These are phyloP conservation scores for Steinernema khuongi DNA, from an alignment of 1,140 invertebrate species.

Conservation along the genomic window DNA sequence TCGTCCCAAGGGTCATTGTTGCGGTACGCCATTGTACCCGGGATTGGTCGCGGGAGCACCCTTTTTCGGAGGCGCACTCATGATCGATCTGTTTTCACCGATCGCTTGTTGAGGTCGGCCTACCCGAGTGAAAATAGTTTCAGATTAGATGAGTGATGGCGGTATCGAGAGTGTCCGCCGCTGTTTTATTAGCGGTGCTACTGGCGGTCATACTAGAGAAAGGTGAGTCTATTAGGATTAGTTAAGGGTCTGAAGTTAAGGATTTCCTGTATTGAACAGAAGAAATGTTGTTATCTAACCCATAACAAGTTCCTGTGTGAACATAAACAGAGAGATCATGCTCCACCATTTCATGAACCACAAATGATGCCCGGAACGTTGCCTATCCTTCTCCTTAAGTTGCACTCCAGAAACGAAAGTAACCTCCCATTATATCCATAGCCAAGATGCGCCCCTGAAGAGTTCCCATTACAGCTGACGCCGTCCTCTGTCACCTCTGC, in stretches of 20 bases:
- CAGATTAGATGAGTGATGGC: neutral
- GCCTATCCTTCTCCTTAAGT: too few species aligned
- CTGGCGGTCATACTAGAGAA: neutral
- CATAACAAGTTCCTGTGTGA: too few species aligned
- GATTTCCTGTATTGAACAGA: neutral
- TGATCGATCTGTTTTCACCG: neutral
- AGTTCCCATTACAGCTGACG: neutral
- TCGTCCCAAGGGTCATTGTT: constrained; percentile 10
- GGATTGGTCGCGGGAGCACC: neutral
- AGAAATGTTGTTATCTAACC: too few species aligned
- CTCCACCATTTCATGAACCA: too few species aligned
- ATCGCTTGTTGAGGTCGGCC: neutral
- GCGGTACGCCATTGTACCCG: neutral
- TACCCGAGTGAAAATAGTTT: neutral
- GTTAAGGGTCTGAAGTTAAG: neutral
- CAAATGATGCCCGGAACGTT: too few species aligned
- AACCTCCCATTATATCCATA: too few species aligned
- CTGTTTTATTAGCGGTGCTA: neutral
- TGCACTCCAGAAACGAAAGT: neutral
- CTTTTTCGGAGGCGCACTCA: too few species aligned
- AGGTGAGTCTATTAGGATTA: neutral
- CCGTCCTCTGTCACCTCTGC: neutral
- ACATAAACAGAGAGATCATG: too few species aligned
- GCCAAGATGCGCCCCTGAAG: neutral
- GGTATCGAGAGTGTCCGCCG: neutral